phyloP scores from a whole-genome alignment of 2,888 invertebrate species.

The Hirtodrosophila cameraria region DNA sequence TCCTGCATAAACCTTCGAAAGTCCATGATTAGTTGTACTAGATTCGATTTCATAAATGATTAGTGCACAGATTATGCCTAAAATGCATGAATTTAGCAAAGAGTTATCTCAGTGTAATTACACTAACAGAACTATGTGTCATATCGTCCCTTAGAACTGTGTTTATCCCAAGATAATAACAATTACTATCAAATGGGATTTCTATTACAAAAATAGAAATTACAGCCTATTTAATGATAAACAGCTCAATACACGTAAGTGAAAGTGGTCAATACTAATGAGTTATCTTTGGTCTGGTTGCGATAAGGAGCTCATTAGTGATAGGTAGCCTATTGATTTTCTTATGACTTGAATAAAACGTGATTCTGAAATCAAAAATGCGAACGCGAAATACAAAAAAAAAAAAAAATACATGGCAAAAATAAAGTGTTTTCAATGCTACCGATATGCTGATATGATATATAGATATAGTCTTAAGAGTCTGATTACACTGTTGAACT shows the following conservation, averaged over 20 bases:
- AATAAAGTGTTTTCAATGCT: neutral
- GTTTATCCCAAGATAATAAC: neutral
- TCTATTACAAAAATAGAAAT: neutral
- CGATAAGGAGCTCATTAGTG: conserved; percentile 22
- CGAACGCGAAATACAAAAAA: neutral
- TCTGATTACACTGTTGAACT: neutral
- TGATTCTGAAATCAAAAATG: neutral
- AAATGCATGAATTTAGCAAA: too few species aligned
- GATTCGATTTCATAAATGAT: too few species aligned
- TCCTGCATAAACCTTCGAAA: too few species aligned
- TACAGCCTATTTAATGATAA: conserved; percentile 7
- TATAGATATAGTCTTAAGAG: neutral
- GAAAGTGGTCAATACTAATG: conserved; percentile 24
- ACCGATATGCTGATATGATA: neutral
- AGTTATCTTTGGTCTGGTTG: neutral
- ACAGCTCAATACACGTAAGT: conserved; percentile 8
- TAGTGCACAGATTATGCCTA: too few species aligned
- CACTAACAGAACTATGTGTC: too few species aligned
- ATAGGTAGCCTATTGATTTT: conserved; percentile 11
- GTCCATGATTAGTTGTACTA: too few species aligned
- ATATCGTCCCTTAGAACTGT: too few species aligned
- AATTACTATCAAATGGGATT: neutral
- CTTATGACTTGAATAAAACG: neutral
- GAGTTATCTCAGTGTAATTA: too few species aligned
- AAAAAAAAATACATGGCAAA: neutral